Percentiles rank a stretch among this genome's conserved stretches.
phyloP scores from a whole-genome alignment of 2,888 invertebrate species.

The Orgyia antiqua region DNA sequence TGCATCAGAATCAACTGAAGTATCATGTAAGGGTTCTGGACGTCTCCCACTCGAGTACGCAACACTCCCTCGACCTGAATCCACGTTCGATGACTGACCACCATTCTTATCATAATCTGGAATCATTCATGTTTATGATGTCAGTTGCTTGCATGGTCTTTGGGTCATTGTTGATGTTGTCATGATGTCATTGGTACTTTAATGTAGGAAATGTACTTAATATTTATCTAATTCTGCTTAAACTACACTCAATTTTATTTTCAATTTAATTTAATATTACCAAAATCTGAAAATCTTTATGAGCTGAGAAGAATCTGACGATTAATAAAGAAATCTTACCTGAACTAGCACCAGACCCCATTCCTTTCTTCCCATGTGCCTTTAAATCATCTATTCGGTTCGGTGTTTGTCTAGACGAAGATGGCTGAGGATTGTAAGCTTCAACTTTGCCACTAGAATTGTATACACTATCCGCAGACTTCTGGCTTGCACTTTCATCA shows the following conservation, averaged over 20 bases:
- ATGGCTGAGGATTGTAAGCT: conserved; percentile 59
- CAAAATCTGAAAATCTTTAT: too few species aligned
- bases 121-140: conserved; percentile 12
- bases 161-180: too few species aligned
- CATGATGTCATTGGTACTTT: too few species aligned
- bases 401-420: conserved; percentile 68
- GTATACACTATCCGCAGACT: conserved; percentile 77
- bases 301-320: too few species aligned
- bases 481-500: conserved; percentile 67
- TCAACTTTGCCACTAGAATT: conserved; percentile 72
- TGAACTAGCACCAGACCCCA: conserved; percentile 81
- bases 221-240: too few species aligned
- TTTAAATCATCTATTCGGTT: conserved; percentile 71
- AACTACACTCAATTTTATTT: too few species aligned
- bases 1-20: conserved; percentile 79
- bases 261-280: too few species aligned
- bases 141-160: too few species aligned
- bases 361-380: conserved; percentile 62
- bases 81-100: conserved; percentile 86
- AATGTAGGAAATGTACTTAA: too few species aligned
- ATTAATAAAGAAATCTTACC: conserved; percentile 41
- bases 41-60: conserved; percentile 86
- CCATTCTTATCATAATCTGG: conserved; percentile 87
- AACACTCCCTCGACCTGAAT: conserved; percentile 89
- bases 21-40: conserved; percentile 74